Conservation (phyloP, 2,888 invertebrate genomes). For the Lasioglossum oenotherae region DNA sequence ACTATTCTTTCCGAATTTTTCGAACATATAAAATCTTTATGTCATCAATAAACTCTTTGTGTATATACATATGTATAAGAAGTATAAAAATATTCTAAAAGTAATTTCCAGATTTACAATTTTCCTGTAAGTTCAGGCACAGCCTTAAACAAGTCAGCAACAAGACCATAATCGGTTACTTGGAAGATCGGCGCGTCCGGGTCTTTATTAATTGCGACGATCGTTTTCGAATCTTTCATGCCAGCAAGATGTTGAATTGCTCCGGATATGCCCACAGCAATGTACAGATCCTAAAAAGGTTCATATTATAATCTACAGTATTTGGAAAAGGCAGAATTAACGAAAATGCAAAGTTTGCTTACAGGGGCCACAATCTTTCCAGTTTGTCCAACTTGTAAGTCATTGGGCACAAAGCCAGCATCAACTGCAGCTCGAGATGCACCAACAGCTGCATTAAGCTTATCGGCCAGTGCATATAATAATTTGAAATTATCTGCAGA, state of each 20-base stretch:
- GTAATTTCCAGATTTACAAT: constrained; percentile 85
- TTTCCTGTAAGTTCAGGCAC: constrained; percentile 96
- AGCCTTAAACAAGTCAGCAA: constrained; percentile 98
- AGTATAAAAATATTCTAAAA: constrained; percentile 45
- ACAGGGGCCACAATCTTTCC: constrained; percentile 99
- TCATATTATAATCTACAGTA: constrained; percentile 16
- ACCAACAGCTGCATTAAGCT: constrained; percentile 98
- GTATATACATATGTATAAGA: constrained; percentile 2
- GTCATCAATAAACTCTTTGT: constrained; percentile 10
- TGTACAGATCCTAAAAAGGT: constrained; percentile 93
- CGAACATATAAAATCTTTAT: constrained; percentile 53
- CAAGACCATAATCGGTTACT: constrained; percentile 97
- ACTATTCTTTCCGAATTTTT: not conserved
- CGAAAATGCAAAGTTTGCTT: constrained; percentile 82
- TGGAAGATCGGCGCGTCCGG: constrained; percentile 99
- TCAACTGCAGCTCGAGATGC: constrained; percentile 99
- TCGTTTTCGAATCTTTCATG: constrained; percentile 99
- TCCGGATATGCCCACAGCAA: constrained; percentile 99
- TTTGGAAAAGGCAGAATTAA: not conserved
- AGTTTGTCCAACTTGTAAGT: constrained; percentile 99
- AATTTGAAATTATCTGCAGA: constrained; percentile 99
- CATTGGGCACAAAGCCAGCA: constrained; percentile 99
- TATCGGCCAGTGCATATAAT: constrained; percentile 98
- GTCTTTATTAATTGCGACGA: constrained; percentile 99
- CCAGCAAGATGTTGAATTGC: constrained; percentile 99